Percentiles rank a stretch among this genome's conserved stretches.
phyloP scores from a whole-genome alignment of 2,888 invertebrate genomes.

The Machimus atricapillus region DNA sequence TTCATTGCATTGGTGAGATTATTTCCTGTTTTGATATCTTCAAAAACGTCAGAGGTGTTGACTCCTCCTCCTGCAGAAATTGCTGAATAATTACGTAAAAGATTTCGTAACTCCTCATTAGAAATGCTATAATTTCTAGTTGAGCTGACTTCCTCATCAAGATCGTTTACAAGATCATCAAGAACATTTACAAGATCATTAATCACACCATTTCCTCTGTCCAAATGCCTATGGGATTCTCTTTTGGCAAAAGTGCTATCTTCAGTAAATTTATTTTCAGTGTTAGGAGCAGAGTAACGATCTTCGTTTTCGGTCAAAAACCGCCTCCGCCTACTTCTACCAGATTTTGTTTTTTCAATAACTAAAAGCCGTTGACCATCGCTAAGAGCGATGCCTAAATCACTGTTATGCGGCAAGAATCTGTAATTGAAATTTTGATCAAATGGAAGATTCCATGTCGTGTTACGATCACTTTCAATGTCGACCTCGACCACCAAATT shows the following conservation, averaged over 20 bases:
- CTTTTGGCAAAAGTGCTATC: background rate
- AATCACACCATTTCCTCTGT: background rate
- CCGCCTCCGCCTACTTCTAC: background rate
- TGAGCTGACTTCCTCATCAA: background rate
- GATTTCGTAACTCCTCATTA: background rate
- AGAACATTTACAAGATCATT: background rate
- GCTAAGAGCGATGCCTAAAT: conserved; percentile 56
- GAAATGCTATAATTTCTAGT: background rate
- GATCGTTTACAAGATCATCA: background rate
- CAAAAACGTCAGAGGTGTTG: background rate
- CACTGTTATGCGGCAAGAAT: conserved; percentile 49
- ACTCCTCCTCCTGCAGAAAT: background rate
- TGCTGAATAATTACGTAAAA: background rate
- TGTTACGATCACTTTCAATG: conserved; percentile 54
- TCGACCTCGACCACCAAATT: conserved; percentile 54
- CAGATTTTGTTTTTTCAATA: conserved; percentile 22
- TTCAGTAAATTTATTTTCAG: background rate
- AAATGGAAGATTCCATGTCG: conserved; percentile 48
- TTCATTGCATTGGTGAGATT: background rate
- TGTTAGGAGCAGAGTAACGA: background rate
- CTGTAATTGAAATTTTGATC: conserved; percentile 46
- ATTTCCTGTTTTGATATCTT: background rate
- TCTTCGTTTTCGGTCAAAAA: background rate
- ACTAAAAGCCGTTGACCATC: conserved; percentile 57
- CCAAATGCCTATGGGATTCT: background rate